These are phyloP conservation scores for Drosophila repletoides DNA, from an alignment of 1,140 invertebrate species.

Conservation along the genomic window DNA sequence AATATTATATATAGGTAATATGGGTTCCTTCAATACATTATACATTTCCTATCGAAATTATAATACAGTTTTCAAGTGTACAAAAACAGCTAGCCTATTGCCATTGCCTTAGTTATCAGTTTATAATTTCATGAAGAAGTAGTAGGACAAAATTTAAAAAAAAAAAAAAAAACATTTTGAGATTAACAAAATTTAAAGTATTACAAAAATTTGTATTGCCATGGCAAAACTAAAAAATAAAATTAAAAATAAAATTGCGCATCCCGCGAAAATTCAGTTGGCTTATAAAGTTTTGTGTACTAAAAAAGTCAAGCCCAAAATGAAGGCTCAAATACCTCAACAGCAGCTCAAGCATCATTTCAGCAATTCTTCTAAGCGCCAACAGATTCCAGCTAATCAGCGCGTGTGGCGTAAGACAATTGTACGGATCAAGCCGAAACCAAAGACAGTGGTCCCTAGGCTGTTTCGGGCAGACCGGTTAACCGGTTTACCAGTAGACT, in stretches of 20 bases:
- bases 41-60: no score
- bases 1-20: no score
- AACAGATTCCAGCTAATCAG: neutral
- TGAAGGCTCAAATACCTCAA: neutral
- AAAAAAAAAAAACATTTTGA: neutral
- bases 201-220: neutral
- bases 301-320: neutral
- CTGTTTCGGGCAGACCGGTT: conserved; percentile 46
- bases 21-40: no score
- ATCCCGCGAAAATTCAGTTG: neutral
- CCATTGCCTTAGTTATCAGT: neutral
- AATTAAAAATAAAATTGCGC: neutral
- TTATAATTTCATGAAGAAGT: no score
- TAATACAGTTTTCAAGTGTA: no score
- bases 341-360: neutral
- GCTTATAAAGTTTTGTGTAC: neutral
- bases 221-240: neutral
- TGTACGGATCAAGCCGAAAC: conserved; percentile 26
- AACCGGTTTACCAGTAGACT: conserved; percentile 56
- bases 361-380: neutral
- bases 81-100: no score
- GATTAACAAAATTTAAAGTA: conserved; percentile 3
- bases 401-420: conserved; percentile 40
- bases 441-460: conserved; percentile 11
- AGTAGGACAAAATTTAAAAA: neutral